phyloP scores from a whole-genome alignment of 2,797 vertebrate species.

The Crenuchus spilurus region DNA sequence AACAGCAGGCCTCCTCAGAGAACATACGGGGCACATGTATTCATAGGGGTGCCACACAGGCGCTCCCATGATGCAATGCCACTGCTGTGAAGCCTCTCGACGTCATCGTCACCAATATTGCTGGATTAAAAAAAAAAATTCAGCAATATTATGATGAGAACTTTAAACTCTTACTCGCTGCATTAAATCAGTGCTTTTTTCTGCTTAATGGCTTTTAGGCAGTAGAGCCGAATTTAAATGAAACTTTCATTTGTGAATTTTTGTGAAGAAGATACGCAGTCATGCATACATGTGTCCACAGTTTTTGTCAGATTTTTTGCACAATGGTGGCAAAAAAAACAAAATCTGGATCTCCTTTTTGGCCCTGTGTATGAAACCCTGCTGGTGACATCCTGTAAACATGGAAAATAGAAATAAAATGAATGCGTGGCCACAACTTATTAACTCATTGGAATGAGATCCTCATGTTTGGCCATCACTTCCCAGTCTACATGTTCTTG shows the following conservation, averaged over 20 bases:
- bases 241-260: constrained; percentile 35
- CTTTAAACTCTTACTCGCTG: constrained; percentile 23
- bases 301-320: not conserved
- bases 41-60: constrained; percentile 62
- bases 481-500: too few species aligned
- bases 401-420: too few species aligned
- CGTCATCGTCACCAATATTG: constrained; percentile 36
- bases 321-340: not conserved
- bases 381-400: too few species aligned
- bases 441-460: too few species aligned
- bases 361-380: too few species aligned
- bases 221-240: constrained; percentile 20
- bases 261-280: constrained; percentile 37
- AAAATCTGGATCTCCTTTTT: too few species aligned
- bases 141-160: constrained; percentile 43
- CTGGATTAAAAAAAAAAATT: constrained; percentile 37
- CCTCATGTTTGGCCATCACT: too few species aligned
- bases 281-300: constrained; percentile 26
- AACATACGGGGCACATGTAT: constrained; percentile 53
- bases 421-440: too few species aligned
- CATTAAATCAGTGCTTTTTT: too few species aligned
- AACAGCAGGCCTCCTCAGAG: constrained; percentile 68
- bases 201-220: constrained; percentile 23
- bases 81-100: constrained; percentile 20
- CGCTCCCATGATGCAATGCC: constrained; percentile 72